Conservation (phyloP, 1,140 invertebrate species). For the Drosophila bocqueti region DNA sequence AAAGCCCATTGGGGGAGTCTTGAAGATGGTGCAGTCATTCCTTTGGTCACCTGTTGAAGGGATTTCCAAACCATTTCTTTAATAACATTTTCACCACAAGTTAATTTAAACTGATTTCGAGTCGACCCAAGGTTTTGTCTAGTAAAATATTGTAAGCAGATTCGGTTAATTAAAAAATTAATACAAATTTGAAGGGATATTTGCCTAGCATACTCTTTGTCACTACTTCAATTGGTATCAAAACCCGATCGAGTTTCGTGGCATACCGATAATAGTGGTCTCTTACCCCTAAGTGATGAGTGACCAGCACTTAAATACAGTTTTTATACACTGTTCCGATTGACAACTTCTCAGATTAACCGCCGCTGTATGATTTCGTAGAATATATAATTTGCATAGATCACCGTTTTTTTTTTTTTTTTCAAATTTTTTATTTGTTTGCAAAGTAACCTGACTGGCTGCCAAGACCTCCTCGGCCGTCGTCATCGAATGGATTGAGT, state of each 20-base stretch:
- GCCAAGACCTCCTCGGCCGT: conserved; percentile 35
- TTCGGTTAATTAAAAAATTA: no score
- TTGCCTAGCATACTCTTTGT: not conserved
- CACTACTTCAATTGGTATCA: not conserved
- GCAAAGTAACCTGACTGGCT: conserved; percentile 59
- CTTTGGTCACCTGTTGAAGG: not conserved
- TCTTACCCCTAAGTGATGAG: not conserved
- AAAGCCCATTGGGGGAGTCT: no score
- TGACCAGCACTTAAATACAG: not conserved
- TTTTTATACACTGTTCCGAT: not conserved
- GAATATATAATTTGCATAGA: not conserved
- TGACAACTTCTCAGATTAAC: not conserved
- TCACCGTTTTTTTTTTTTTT: conserved; percentile 29
- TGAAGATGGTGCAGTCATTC: no score
- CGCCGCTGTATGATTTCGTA: not conserved
- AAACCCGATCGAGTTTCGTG: not conserved
- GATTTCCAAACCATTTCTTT: not conserved
- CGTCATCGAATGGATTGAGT: conserved; percentile 18
- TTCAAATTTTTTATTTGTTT: conserved; percentile 75
- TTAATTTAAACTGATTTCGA: not conserved
- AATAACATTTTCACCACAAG: not conserved
- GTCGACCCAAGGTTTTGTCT: not conserved
- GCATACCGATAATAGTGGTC: not conserved
- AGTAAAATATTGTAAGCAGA: no score
- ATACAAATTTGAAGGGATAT: not conserved